Conservation (phyloP, 2,888 invertebrate genomes). For the Torymus aiolomorphi region DNA sequence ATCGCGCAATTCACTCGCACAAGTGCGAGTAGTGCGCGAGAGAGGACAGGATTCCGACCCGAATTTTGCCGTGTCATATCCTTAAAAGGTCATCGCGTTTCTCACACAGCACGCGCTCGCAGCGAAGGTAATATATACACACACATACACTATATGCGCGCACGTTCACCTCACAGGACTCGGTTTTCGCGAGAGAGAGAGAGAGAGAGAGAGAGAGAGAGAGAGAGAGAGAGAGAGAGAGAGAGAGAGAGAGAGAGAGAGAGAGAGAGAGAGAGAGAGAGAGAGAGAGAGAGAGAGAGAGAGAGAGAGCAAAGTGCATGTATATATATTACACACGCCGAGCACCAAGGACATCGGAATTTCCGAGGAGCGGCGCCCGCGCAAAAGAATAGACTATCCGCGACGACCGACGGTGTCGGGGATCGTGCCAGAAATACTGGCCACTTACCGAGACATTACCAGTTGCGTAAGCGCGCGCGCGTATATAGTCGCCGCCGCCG, state of each 20-base stretch:
- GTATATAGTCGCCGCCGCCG: neutral
- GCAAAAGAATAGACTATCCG: neutral
- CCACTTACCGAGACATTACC: constrained; percentile 51
- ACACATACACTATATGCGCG: too few species aligned
- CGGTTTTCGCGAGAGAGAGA: too few species aligned
- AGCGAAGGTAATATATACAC: constrained; percentile 2
- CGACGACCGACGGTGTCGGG: neutral
- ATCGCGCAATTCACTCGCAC: neutral
- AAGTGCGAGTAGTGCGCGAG: neutral
- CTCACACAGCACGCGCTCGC: neutral
- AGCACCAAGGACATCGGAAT: constrained; percentile 46
- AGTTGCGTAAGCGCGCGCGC: constrained; percentile 55
- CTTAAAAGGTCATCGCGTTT: constrained; percentile 52
- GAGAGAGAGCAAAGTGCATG: too few species aligned
- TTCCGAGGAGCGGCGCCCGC: constrained; percentile 37
- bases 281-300: too few species aligned
- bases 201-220: too few species aligned
- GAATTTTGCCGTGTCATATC: constrained; percentile 37
- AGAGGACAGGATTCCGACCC: neutral
- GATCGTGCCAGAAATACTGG: constrained; percentile 59
- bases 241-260: too few species aligned
- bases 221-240: too few species aligned
- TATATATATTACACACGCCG: neutral
- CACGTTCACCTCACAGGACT: neutral
- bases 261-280: too few species aligned